phyloP scores from a whole-genome alignment of 2,888 invertebrate genomes.

The Nomada fucata region DNA sequence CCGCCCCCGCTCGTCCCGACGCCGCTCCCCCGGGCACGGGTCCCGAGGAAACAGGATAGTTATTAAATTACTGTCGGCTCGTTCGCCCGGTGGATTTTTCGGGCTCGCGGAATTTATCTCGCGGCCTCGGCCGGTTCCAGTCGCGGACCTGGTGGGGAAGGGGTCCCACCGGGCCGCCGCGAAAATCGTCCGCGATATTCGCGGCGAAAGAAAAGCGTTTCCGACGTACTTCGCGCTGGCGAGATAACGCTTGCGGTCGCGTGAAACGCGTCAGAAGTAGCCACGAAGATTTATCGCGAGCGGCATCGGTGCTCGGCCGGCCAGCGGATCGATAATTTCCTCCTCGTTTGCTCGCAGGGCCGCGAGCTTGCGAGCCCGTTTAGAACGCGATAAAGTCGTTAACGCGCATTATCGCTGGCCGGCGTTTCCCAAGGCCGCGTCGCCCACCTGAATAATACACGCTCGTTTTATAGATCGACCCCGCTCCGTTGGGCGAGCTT shows the following conservation, averaged over 20 bases:
- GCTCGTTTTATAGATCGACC: conserved; percentile 62
- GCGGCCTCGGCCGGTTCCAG: too few relatives aligned
- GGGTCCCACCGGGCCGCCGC: too few relatives aligned
- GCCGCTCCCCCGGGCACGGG: not conserved
- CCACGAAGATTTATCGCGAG: conserved; percentile 72
- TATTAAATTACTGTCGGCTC: conserved; percentile 23
- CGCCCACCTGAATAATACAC: conserved; percentile 68
- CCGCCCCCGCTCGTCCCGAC: not conserved
- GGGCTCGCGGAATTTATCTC: not conserved
- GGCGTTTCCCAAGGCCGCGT: conserved; percentile 67
- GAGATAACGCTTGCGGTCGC: conserved; percentile 70
- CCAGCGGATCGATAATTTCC: conserved; percentile 70
- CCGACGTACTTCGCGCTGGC: conserved; percentile 69
- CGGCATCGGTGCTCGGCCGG: conserved; percentile 66
- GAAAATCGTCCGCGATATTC: conserved; percentile 61
- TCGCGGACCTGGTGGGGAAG: too few relatives aligned
- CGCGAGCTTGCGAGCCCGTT: conserved; percentile 71
- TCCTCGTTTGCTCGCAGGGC: conserved; percentile 71
- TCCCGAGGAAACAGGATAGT: conserved; percentile 16
- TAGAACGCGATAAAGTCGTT: conserved; percentile 74
- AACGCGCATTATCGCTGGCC: conserved; percentile 72
- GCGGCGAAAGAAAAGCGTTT: conserved; percentile 71
- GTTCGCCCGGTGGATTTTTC: not conserved
- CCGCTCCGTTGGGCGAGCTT: conserved; percentile 21
- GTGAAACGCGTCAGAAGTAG: conserved; percentile 73